Percentiles rank a stretch among this genome's conserved stretches.
These are phyloP conservation scores for Scaptomyza polygonia DNA, from an alignment of 2,888 invertebrate genomes.

Conservation along the genomic window DNA sequence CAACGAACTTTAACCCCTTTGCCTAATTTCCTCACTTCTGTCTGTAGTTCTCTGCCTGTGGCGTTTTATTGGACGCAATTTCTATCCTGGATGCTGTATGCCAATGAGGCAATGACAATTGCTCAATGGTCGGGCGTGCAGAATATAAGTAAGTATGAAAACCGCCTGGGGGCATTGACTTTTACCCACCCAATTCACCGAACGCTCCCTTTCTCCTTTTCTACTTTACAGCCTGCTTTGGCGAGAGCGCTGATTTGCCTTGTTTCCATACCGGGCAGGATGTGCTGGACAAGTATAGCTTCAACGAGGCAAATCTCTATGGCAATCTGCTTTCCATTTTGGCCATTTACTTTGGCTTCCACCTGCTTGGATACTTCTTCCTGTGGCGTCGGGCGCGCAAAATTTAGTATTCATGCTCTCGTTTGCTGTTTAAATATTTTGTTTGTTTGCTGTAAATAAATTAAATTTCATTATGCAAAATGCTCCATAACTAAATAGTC, in stretches of 20 bases:
- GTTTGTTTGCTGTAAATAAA: conserved; percentile 52
- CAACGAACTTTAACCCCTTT: not conserved
- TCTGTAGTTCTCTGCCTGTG: conserved; percentile 88
- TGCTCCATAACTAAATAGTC: not conserved
- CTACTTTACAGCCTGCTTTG: conserved; percentile 86
- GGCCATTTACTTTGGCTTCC: conserved; percentile 88
- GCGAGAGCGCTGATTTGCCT: conserved; percentile 87
- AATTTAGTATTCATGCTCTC: conserved; percentile 78
- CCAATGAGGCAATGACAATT: conserved; percentile 92
- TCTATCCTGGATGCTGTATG: conserved; percentile 94
- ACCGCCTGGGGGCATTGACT: conserved; percentile 10
- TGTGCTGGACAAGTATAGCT: conserved; percentile 90
- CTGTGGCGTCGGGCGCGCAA: conserved; percentile 87
- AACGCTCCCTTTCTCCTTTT: conserved; percentile 53
- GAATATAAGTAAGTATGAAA: conserved; percentile 81
- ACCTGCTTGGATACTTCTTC: conserved; percentile 89
- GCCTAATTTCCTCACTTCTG: not conserved
- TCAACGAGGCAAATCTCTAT: conserved; percentile 87
- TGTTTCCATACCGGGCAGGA: conserved; percentile 90
- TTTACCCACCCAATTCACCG: not conserved
- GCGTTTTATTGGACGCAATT: conserved; percentile 91
- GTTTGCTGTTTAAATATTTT: conserved; percentile 6
- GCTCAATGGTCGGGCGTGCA: conserved; percentile 91
- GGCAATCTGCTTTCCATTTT: conserved; percentile 88
- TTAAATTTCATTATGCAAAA: conserved; percentile 26